Evolutionary conservation across 1,140 invertebrate genomes (phyloP).

Genomic region (Drosophila ercepeae): DNA sequence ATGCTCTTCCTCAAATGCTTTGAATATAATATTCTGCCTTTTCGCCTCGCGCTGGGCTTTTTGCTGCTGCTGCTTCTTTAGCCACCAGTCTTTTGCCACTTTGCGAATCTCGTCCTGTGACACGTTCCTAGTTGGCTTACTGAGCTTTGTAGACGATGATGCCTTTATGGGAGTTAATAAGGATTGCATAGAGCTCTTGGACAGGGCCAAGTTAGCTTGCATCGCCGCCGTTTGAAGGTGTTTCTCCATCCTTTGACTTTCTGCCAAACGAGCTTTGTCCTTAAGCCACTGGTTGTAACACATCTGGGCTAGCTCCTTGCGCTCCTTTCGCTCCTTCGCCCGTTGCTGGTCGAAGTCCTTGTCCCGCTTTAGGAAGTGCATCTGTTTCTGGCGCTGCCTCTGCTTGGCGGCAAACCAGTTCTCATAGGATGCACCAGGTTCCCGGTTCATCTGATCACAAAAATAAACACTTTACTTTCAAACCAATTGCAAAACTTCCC

Average conservation of each 20-base stretch:
- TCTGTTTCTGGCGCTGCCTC: background rate
- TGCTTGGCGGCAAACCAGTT: background rate
- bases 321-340: background rate
- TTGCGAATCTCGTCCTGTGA: background rate
- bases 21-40: background rate
- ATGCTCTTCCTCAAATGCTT: background rate
- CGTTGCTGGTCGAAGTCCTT: background rate
- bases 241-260: background rate
- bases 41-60: background rate
- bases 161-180: background rate
- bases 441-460: background rate
- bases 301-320: background rate
- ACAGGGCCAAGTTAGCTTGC: background rate
- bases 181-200: background rate
- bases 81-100: background rate
- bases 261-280: background rate
- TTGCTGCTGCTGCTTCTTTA: conserved; percentile 1
- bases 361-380: background rate
- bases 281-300: background rate
- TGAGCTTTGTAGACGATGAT: background rate
- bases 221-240: background rate
- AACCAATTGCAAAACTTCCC: no score
- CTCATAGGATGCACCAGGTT: background rate
- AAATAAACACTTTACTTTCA: no score
- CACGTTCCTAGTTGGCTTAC: background rate